Evolutionary conservation across 2,113 vertebrate genomes (phyloP).

Genomic region (Acrocephalus kingi): DNA sequence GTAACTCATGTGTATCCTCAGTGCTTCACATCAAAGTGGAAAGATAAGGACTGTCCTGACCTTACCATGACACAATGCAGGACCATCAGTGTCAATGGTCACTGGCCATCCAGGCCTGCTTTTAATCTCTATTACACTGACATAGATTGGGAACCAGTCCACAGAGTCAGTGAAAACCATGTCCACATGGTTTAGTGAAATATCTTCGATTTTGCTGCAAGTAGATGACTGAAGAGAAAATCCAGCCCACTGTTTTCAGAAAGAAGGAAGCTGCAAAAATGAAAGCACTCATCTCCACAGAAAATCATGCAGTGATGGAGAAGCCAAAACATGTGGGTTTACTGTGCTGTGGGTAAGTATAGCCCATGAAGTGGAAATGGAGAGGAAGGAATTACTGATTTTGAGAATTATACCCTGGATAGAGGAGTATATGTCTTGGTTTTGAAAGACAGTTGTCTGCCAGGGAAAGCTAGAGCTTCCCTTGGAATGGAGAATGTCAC

Average conservation of each 20-base stretch:
- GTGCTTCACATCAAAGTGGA: conserved; percentile 26
- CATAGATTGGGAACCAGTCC: not conserved
- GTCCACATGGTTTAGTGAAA: not conserved
- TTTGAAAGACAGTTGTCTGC: too few species aligned
- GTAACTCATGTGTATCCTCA: not conserved
- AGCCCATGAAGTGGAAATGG: not conserved
- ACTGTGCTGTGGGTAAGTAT: not conserved
- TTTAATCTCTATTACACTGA: not conserved
- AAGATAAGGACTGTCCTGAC: conserved; percentile 15
- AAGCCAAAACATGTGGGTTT: not conserved
- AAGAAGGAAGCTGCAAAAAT: not conserved
- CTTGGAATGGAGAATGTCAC: too few species aligned
- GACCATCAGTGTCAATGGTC: not conserved
- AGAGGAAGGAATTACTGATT: not conserved
- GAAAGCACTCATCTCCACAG: not conserved
- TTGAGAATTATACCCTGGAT: not conserved
- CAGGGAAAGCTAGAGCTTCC: too few species aligned
- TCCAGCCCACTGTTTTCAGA: not conserved
- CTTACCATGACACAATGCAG: not conserved
- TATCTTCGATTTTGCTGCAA: not conserved
- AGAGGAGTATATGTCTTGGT: not conserved
- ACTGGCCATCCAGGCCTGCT: not conserved
- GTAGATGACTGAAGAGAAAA: not conserved
- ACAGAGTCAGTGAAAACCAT: not conserved
- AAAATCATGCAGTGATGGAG: not conserved